Conservation (phyloP, 1,140 invertebrate species). For the Brevipalpus yothersi region DNA sequence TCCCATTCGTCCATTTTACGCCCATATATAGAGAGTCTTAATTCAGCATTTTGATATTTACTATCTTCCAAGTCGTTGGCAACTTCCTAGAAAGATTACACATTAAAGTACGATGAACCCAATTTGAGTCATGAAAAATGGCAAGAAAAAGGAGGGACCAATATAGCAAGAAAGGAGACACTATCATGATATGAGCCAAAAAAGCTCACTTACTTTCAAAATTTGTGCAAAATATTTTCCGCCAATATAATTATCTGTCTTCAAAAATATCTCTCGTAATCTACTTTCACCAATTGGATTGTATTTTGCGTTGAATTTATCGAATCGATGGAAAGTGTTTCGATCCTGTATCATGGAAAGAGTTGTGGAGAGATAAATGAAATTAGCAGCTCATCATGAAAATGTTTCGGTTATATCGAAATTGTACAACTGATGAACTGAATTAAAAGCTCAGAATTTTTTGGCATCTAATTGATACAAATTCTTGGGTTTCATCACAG, state of each 20-base stretch:
- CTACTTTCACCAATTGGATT: slow-evolving; percentile 94
- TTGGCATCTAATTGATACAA: too few relatives aligned
- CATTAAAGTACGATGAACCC: too few relatives aligned
- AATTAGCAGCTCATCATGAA: too few relatives aligned
- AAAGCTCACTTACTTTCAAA: slow-evolving; percentile 39
- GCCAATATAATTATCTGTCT: slow-evolving; percentile 89
- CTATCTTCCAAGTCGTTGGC: slow-evolving; percentile 88
- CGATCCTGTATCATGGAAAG: slow-evolving; percentile 37
- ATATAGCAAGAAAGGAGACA: too few relatives aligned
- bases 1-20: slow-evolving; percentile 82
- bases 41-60: slow-evolving; percentile 94
- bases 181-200: too few relatives aligned
- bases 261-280: slow-evolving; percentile 88
- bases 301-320: slow-evolving; percentile 99
- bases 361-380: background rate
- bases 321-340: slow-evolving; percentile 96
- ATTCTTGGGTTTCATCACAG: too few relatives aligned
- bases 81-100: slow-evolving; percentile 37
- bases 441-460: too few relatives aligned
- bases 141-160: too few relatives aligned
- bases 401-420: too few relatives aligned
- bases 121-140: too few relatives aligned
- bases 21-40: slow-evolving; percentile 88
- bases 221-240: slow-evolving; percentile 94
- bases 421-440: too few relatives aligned